These are phyloP conservation scores for Smittia sp. DNA, from an alignment of 2,888 invertebrate species.

Conservation along the genomic window DNA sequence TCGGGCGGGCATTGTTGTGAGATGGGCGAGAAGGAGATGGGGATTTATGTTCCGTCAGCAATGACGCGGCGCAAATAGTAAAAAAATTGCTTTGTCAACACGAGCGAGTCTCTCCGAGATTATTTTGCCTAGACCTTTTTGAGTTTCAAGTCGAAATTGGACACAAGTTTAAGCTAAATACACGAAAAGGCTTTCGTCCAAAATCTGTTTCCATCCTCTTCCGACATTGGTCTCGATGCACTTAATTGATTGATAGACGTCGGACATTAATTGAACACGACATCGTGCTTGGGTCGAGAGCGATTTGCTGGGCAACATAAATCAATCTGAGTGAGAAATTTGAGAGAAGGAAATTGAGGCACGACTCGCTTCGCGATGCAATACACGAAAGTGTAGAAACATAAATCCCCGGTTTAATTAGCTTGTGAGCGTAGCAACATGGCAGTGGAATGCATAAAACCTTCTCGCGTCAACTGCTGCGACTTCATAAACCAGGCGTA, in stretches of 20 bases:
- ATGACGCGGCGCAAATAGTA: conserved; percentile 9
- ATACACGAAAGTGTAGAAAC: background rate
- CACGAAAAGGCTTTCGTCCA: background rate
- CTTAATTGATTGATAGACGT: conserved; percentile 21
- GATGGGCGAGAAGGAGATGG: background rate
- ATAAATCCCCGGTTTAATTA: conserved; percentile 10
- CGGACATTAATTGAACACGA: conserved; percentile 11
- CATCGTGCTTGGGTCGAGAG: background rate
- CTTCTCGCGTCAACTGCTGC: background rate
- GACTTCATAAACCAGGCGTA: background rate
- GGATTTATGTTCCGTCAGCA: conserved; percentile 13
- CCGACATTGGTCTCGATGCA: background rate
- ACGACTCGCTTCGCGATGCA: background rate
- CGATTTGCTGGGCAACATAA: background rate
- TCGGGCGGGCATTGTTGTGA: background rate
- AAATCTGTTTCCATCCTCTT: background rate
- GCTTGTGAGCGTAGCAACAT: background rate
- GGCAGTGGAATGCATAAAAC: background rate
- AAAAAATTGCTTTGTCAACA: background rate
- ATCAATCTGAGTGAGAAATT: background rate
- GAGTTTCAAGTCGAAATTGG: too few species aligned
- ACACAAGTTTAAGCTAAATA: background rate
- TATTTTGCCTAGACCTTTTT: background rate
- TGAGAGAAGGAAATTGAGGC: background rate
- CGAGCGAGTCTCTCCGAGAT: background rate